Conservation (phyloP, 2,113 vertebrate species). For the Parus major region DNA sequence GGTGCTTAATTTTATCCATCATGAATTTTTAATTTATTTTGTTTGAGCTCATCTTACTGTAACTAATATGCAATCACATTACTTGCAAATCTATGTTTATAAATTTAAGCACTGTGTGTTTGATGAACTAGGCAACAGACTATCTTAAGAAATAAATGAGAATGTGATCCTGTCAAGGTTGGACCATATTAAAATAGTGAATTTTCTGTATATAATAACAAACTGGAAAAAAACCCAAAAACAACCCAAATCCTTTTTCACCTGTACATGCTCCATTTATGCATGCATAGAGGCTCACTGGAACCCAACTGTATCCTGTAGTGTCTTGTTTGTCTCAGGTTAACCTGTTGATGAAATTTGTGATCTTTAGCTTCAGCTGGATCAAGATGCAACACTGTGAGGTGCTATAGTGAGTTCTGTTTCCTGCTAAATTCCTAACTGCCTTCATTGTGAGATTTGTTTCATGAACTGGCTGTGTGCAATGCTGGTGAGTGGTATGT, state of each 20-base stretch:
- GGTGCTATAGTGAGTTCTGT: neutral
- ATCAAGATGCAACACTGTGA: neutral
- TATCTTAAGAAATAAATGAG: neutral
- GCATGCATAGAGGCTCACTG: neutral
- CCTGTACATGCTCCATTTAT: neutral
- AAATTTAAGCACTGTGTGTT: neutral
- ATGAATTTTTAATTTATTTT: neutral
- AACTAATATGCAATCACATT: neutral
- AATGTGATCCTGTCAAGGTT: neutral
- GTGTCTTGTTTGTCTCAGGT: neutral
- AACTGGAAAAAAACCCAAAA: neutral
- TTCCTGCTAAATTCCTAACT: neutral
- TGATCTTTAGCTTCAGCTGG: neutral
- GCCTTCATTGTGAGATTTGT: neutral
- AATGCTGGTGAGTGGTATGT: neutral
- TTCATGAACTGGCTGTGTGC: neutral
- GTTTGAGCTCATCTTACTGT: neutral
- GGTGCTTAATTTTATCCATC: neutral
- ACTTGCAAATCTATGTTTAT: neutral
- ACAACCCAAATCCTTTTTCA: neutral
- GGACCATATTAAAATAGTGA: neutral
- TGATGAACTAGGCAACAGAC: neutral
- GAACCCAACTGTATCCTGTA: accelerated
- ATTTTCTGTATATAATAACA: neutral
- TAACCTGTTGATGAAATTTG: neutral